These are phyloP conservation scores for Eristalinus aeneus DNA, from an alignment of 2,888 invertebrate genomes.

Conservation along the genomic window DNA sequence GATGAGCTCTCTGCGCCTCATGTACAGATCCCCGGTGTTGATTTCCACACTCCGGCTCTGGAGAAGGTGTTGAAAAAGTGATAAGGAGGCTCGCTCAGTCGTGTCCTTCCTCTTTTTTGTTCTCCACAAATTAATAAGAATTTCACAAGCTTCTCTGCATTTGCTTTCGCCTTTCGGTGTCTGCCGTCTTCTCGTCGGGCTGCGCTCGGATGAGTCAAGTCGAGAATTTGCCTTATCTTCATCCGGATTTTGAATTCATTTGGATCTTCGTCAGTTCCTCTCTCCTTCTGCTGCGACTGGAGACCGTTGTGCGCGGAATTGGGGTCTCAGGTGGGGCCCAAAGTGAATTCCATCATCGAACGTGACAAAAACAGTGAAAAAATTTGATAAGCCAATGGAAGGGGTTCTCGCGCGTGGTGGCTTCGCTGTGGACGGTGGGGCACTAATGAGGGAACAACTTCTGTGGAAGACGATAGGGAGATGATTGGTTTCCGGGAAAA, in stretches of 20 bases:
- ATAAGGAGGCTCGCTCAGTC: constrained; percentile 34
- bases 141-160: constrained; percentile 26
- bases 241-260: constrained; percentile 70
- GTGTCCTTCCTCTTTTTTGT: constrained; percentile 4
- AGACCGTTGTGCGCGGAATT: not conserved
- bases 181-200: constrained; percentile 17
- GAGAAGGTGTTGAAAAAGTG: constrained; percentile 59
- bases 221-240: constrained; percentile 60
- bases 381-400: constrained; percentile 53
- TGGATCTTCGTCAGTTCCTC: constrained; percentile 5
- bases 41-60: constrained; percentile 23
- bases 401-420: constrained; percentile 7
- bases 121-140: constrained; percentile 59
- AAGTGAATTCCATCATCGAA: constrained; percentile 71
- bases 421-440: constrained; percentile 11
- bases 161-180: not conserved
- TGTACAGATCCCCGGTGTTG: constrained; percentile 42
- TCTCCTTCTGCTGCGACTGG: no score
- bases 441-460: constrained; percentile 63
- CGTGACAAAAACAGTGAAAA: constrained; percentile 71
- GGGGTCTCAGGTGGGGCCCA: constrained; percentile 12
- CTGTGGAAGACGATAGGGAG: constrained; percentile 31
- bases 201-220: constrained; percentile 38
- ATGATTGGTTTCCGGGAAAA: not conserved
- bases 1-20: constrained; percentile 15